Evolutionary conservation across 2,113 vertebrate species (phyloP).

Genomic region (Patagioenas fasciata): DNA sequence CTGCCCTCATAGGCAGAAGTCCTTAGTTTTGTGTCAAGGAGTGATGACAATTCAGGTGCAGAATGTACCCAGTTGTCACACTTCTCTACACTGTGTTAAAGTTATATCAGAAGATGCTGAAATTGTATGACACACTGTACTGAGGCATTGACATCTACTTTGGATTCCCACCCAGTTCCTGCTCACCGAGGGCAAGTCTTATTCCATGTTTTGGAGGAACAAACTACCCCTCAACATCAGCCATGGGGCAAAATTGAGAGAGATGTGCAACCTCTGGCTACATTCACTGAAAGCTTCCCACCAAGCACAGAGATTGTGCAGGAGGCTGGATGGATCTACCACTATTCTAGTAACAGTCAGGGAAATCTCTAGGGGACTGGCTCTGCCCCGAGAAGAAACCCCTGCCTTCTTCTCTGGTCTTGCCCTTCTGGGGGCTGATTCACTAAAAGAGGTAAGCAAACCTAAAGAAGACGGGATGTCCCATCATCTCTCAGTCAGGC

Average conservation of each 20-base stretch:
- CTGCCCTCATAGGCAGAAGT: neutral
- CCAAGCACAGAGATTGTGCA: neutral
- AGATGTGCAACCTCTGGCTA: neutral
- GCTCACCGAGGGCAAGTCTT: neutral
- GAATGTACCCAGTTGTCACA: neutral
- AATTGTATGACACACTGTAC: fast-evolving
- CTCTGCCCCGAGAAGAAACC: neutral
- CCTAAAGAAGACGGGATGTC: neutral
- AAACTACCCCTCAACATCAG: neutral
- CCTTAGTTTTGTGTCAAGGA: neutral
- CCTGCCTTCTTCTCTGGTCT: neutral
- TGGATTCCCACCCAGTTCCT: neutral
- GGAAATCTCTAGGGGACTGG: neutral
- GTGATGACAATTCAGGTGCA: neutral
- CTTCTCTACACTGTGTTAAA: neutral
- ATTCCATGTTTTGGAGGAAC: neutral
- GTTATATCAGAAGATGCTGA: neutral
- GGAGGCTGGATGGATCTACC: neutral
- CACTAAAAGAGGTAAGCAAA: neutral
- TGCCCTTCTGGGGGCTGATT: neutral
- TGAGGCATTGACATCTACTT: neutral
- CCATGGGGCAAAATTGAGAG: neutral
- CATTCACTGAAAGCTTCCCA: neutral
- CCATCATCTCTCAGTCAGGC: neutral
- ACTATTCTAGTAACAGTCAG: neutral